Percentiles rank a stretch among this genome's conserved stretches.
Evolutionary conservation across 2,113 vertebrate genomes (phyloP).

Genomic region (Lonchura striata): DNA sequence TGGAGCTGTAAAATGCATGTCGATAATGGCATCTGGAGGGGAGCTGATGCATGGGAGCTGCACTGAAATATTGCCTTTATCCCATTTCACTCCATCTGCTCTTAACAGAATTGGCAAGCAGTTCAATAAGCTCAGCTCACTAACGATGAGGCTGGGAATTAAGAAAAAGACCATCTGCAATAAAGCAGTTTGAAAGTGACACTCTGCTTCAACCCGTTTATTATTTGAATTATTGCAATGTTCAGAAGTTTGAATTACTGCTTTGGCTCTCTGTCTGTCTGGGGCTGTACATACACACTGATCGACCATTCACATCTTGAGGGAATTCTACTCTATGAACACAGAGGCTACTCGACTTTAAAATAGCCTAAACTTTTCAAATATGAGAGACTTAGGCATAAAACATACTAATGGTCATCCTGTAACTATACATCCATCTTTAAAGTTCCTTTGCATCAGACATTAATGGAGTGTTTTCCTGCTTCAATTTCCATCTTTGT

Average conservation of each 20-base stretch:
- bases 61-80: slow-evolving; percentile 35
- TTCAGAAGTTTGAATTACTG: not conserved
- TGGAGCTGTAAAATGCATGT: not conserved
- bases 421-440: not conserved
- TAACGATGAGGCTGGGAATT: slow-evolving; percentile 1
- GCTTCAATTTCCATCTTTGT: not conserved
- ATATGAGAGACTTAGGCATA: not conserved
- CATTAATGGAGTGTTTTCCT: not conserved
- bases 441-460: not conserved
- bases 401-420: not conserved
- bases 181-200: slow-evolving; percentile 37
- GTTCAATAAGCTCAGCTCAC: slow-evolving; percentile 24
- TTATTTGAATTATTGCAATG: slow-evolving; percentile 15
- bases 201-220: not conserved
- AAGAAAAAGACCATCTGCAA: slow-evolving; percentile 28
- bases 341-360: not conserved
- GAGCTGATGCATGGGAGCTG: not conserved
- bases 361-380: not conserved
- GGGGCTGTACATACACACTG: not conserved
- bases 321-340: not conserved
- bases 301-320: not conserved
- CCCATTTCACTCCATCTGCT: slow-evolving; percentile 17
- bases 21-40: not conserved
- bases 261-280: not conserved
- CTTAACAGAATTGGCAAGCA: slow-evolving; percentile 45